Evolutionary conservation across 2,113 vertebrate genomes (phyloP).

Genomic region (Xyliphius kryptos): DNA sequence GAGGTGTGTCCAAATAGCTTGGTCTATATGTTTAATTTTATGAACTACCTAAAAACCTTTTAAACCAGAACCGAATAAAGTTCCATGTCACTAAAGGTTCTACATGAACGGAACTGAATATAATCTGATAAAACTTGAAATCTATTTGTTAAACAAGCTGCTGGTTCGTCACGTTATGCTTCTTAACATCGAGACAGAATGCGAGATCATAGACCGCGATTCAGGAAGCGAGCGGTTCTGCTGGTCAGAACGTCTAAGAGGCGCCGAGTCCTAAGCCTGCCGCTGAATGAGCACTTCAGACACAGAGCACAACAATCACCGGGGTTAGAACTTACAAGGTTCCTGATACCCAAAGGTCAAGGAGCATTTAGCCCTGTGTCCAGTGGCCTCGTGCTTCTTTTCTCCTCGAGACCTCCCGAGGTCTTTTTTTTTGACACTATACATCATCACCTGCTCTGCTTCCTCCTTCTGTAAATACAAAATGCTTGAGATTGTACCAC

Average conservation of each 20-base stretch:
- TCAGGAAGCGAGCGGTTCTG: no score
- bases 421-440: slow-evolving; percentile 9
- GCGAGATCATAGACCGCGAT: no score
- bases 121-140: no score
- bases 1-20: no score
- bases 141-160: no score
- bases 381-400: slow-evolving; percentile 49
- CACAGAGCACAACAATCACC: slow-evolving; percentile 58
- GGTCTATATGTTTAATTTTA: no score
- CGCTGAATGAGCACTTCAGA: slow-evolving; percentile 50
- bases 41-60: no score
- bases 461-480: slow-evolving; percentile 18
- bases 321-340: slow-evolving; percentile 61
- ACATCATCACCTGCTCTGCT: slow-evolving; percentile 33
- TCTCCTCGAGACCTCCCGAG: slow-evolving; percentile 17
- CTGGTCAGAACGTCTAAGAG: background rate
- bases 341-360: slow-evolving; percentile 62
- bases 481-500: slow-evolving; percentile 7
- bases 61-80: no score
- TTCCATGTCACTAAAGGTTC: no score
- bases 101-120: no score
- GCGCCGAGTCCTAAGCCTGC: background rate
- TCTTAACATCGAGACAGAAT: no score
- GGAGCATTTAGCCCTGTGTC: slow-evolving; percentile 47
- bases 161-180: no score